Base-by-base conservation (phyloP, 2,888 invertebrate species). In the Lasioglossum leucozonium region DNA sequence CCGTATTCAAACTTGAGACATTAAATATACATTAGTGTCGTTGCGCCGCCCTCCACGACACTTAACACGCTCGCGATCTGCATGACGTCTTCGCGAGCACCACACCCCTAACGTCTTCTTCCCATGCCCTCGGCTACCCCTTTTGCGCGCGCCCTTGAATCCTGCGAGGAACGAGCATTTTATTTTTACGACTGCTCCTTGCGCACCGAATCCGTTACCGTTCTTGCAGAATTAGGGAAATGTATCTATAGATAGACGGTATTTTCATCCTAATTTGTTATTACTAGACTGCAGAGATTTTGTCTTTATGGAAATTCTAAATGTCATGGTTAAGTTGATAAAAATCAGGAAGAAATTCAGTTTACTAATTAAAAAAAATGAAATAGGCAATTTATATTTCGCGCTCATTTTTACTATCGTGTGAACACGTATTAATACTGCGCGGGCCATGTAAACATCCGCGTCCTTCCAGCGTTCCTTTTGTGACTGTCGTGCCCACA, bases 1-100 rank as follows among this genome's bases (percentile, higher is more conserved):
- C 87, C 87, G 93, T 91, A 93, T 94, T 94, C 94, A 92, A 94
- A 94, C 93, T 94, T 94, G 90, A 93, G 94, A 94, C 94, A 94
- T 94, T 94, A 94, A 94, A 94, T 93, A 93, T 93, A 93, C 94
- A 94, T 94, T 93, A 94, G 92, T 89, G 91, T 74, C 86, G 88
- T 87, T 89, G 83, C 72, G 44, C 80, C 58, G 13, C 30, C 40
- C 75, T 75, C 75, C 79, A 40, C 76, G 74, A 74, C 79, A 86
- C 86, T 90, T 85, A 79, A 84, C 79, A 42, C 58, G 26, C 67
- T 40, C 62, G n/a, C 65, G 44, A n/a, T 62, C 51, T 8, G 2
- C 51, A 2, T 51, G 51, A 51, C 22, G 22, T 47, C 47, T 47
- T n/a, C 47, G 18, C 47, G 47, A 47, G 47, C 47, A 18, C 51